phyloP scores from a whole-genome alignment of 2,888 invertebrate genomes.

The Pyrocoelia pectoralis region DNA sequence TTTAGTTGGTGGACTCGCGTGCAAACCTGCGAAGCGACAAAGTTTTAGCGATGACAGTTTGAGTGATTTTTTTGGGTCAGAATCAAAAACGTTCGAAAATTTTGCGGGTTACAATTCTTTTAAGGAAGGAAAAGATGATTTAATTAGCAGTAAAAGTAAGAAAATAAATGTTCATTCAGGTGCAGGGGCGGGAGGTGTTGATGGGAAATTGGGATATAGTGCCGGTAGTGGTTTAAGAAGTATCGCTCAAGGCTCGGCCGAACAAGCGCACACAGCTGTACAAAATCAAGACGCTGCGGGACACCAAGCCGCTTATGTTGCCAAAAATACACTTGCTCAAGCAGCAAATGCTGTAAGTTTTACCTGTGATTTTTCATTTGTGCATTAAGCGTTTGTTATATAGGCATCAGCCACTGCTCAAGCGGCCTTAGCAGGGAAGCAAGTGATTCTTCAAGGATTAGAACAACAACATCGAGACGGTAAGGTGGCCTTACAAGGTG shows the following conservation, averaged over 20 bases:
- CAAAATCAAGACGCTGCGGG: conserved; percentile 79
- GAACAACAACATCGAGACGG: conserved; percentile 82
- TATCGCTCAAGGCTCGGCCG: conserved; percentile 77
- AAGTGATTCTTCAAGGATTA: conserved; percentile 63
- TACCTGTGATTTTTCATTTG: too few species aligned
- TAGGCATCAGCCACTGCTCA: conserved; percentile 75
- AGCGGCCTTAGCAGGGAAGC: conserved; percentile 72
- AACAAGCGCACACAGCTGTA: conserved; percentile 76
- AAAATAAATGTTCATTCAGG: conserved; percentile 23
- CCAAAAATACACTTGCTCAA: conserved; percentile 79
- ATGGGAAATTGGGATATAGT: conserved; percentile 67
- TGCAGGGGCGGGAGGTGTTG: conserved; percentile 37
- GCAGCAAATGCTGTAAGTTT: conserved; percentile 67
- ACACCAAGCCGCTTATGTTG: conserved; percentile 80
- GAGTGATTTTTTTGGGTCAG: conserved; percentile 40
- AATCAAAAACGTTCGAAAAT: conserved; percentile 41
- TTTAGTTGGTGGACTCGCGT: conserved; percentile 17
- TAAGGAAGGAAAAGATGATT: conserved; percentile 18
- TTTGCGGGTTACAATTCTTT: conserved; percentile 17
- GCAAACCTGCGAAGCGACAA: conserved; percentile 30
- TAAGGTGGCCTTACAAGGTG: conserved; percentile 72
- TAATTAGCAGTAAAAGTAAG: conserved; percentile 2
- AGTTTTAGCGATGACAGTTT: conserved; percentile 29
- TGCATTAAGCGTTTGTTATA: too few species aligned
- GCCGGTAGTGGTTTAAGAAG: conserved; percentile 75